These are phyloP conservation scores for Latrodectus geometricus DNA, from an alignment of 1,140 invertebrate species.

Conservation along the genomic window DNA sequence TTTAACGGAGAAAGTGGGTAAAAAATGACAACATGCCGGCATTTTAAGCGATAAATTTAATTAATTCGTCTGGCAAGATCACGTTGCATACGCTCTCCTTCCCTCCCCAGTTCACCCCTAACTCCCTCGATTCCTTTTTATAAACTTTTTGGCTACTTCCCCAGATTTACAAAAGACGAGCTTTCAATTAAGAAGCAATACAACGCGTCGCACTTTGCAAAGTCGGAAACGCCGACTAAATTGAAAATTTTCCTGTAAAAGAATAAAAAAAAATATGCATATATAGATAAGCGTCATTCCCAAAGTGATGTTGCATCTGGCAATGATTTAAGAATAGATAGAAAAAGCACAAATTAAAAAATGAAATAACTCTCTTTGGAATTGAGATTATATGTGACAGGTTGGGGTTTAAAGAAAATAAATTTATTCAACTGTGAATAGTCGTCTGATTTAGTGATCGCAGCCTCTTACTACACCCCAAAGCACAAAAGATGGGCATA, in stretches of 20 bases:
- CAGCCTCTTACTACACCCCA: not conserved
- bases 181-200: not conserved
- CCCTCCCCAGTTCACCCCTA: not conserved
- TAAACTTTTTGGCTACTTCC: not conserved
- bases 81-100: not conserved
- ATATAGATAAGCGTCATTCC: not conserved
- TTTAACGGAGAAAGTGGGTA: not conserved
- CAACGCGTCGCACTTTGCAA: not conserved
- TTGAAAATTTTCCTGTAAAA: not conserved
- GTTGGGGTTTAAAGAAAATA: not conserved
- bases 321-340: not conserved
- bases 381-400: not conserved
- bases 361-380: not conserved
- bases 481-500: not conserved
- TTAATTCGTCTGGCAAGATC: conserved; percentile 28
- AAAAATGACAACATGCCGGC: not conserved
- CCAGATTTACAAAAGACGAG: not conserved
- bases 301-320: not conserved
- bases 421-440: not conserved
- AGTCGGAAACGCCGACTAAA: not conserved
- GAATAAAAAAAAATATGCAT: not conserved
- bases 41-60: conserved; percentile 28
- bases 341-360: not conserved
- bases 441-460: not conserved
- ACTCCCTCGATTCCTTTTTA: not conserved